These are phyloP conservation scores for Limnephilus marmoratus DNA, from an alignment of 2,888 invertebrate genomes.

Conservation along the genomic window DNA sequence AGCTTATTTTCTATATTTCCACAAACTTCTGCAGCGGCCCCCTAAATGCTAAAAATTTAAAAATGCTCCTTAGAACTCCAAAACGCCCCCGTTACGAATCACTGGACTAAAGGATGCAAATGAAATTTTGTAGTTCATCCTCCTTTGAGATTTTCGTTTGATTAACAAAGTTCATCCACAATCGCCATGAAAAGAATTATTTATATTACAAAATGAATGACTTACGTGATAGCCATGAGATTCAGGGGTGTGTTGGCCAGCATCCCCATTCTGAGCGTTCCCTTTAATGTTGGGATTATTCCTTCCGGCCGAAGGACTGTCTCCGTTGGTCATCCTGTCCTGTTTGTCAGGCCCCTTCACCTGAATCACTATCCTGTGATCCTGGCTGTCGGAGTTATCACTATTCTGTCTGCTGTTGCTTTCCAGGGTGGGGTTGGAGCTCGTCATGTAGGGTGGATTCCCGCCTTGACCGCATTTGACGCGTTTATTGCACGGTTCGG, in stretches of 20 bases:
- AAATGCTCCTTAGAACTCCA: no score
- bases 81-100: no score
- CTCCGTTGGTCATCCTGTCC: constrained; percentile 66
- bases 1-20: no score
- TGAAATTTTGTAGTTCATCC: no score
- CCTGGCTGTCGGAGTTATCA: constrained; percentile 69
- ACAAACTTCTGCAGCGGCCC: no score
- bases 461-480: constrained; percentile 70
- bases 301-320: constrained; percentile 70
- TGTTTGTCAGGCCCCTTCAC: constrained; percentile 78
- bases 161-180: no score
- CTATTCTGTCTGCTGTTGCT: constrained; percentile 51
- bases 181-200: no score
- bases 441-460: constrained; percentile 69
- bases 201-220: not conserved
- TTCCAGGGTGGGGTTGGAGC: constrained; percentile 62
- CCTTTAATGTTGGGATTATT: constrained; percentile 55
- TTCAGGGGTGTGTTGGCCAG: constrained; percentile 76
- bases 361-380: constrained; percentile 90
- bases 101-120: no score
- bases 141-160: no score
- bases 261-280: constrained; percentile 69
- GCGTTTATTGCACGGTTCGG: constrained; percentile 83
- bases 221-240: constrained; percentile 79
- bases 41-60: no score